A percentile compares a stretch with the other conserved stretches of the same genome.
Conservation (phyloP, 2,797 vertebrate species). For the Limosa lapponica region DNA sequence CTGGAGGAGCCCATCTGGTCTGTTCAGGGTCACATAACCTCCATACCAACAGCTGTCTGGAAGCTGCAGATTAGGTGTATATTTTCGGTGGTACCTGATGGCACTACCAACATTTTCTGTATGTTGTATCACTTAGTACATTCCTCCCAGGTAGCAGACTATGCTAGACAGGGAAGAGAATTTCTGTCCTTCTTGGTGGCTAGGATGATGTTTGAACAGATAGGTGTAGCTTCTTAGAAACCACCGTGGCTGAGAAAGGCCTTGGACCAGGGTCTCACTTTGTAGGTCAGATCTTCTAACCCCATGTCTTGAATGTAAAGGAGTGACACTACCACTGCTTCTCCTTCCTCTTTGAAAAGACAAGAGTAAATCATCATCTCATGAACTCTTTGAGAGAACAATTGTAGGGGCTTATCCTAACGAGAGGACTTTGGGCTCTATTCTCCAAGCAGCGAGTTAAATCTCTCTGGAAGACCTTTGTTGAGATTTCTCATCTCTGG, state of each 20-base stretch:
- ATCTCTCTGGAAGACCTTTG: neutral
- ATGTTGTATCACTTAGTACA: rapidly evolving
- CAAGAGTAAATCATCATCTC: neutral
- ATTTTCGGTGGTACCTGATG: neutral
- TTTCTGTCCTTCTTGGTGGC: rapidly evolving
- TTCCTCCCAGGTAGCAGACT: neutral
- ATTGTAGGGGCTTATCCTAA: neutral
- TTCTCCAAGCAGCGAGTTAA: neutral
- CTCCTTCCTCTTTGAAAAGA: neutral
- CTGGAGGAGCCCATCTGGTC: neutral
- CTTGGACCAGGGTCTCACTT: neutral
- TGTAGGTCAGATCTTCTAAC: neutral
- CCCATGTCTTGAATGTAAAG: neutral
- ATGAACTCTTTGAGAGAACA: neutral
- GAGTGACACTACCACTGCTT: neutral
- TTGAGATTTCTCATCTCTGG: neutral
- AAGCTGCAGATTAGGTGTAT: neutral
- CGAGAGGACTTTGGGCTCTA: neutral
- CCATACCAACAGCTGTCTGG: neutral
- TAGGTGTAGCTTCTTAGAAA: neutral
- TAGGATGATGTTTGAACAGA: neutral
- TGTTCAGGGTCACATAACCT: neutral
- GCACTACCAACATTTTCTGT: neutral
- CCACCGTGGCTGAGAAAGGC: neutral
- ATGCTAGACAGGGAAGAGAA: neutral